phyloP scores from a whole-genome alignment of 2,113 vertebrate genomes.

The Cnemophilus loriae region DNA sequence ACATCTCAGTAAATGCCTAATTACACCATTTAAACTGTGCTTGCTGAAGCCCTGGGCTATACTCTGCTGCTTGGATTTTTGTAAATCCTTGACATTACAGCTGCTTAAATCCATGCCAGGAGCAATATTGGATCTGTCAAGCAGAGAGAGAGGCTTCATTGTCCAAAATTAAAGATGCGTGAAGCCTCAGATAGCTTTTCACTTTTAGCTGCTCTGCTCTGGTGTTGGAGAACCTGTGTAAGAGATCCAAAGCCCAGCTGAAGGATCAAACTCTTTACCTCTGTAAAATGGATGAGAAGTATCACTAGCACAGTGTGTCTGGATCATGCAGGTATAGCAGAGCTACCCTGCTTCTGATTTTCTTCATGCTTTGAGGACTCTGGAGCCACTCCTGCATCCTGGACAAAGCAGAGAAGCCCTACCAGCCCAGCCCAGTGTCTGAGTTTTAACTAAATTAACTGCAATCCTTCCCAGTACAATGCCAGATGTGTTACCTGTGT shows the following conservation, averaged over 20 bases:
- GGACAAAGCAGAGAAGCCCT: not conserved
- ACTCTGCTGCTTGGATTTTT: not conserved
- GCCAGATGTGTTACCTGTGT: not conserved
- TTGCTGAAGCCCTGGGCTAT: not conserved
- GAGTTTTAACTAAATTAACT: not conserved
- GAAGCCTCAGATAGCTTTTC: not conserved
- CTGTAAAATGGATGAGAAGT: accelerated
- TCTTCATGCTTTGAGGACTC: not conserved
- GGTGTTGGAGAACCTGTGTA: not conserved
- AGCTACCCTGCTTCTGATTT: not conserved
- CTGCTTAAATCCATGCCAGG: not conserved
- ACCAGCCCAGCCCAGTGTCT: not conserved
- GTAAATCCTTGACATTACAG: not conserved
- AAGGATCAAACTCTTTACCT: not conserved
- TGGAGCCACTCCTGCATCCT: not conserved
- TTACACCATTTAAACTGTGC: not conserved
- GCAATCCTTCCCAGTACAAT: not conserved
- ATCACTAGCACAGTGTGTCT: not conserved
- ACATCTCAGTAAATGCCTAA: constrained; percentile 1
- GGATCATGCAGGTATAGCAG: not conserved
- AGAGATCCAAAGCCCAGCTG: not conserved
- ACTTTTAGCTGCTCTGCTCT: not conserved
- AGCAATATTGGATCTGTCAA: not conserved
- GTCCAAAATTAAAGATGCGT: not conserved
- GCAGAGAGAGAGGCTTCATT: not conserved